Evolutionary conservation across 2,888 invertebrate genomes (phyloP), one percentile per base, ranked within the genome.

Genomic region (Cremastobaeus sp.): DNA sequence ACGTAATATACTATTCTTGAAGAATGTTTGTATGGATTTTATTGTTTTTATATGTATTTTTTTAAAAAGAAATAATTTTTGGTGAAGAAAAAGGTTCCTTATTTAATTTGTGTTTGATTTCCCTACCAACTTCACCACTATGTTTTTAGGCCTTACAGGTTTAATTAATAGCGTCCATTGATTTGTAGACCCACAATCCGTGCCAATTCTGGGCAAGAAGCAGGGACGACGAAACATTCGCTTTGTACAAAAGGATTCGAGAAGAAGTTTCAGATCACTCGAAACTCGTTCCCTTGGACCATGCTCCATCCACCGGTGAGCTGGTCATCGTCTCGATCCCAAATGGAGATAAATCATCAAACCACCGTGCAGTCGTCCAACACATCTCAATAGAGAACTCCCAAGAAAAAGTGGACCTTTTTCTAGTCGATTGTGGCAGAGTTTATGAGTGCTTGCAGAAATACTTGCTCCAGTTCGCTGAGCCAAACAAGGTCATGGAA

Each of bases 341-440:
- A 18, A 43, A 0, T 0, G 25, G 4, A 8, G 3, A 14, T 3
- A 37, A 37, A 8, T 3, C 12, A 14, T n/a, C 4, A 5, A 88
- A 85, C 75, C 79, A 77, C 25, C 79, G 87, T 11, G 85, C 81
- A 1, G 14, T 82, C 0, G 76, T 87, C 0, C 78, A 82, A 47
- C 78, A 73, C 25, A 77, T 73, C 15, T 41, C 50, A 1, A 41
- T 57, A 1, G 21, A 76, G 1, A 80, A 82, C 6, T 78, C 78
- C 0, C 84, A 82, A 11, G 68, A 76, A 8, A 34, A 80, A 2
- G 82, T 79, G 0, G 85, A 93, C 91, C 91, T 96, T 2, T 89
- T 91, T 54, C 96, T 93, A 84, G 91, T 96, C 43, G 97, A 97
- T 88, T 93, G 90, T 85, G 97, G 97, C 11, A 91, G 92, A 78